A percentile compares a stretch with the other conserved stretches of the same genome.
phyloP scores from a whole-genome alignment of 2,113 vertebrate genomes.

The Anarrhichthys ocellatus region DNA sequence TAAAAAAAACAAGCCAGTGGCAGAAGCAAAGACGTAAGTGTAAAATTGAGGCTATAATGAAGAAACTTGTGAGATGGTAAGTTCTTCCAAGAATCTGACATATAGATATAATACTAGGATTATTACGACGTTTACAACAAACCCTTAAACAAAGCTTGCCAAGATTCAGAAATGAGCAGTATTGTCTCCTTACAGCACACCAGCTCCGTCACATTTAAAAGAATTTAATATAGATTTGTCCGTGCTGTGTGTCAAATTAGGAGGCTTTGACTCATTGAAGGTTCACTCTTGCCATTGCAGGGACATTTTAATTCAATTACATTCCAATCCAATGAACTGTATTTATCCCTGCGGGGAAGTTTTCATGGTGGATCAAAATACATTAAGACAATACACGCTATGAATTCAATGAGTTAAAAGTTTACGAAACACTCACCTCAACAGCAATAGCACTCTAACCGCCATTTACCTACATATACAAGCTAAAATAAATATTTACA shows the following conservation, averaged over 20 bases:
- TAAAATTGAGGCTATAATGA: background rate
- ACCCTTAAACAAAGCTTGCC: constrained; percentile 23
- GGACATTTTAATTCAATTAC: constrained; percentile 70
- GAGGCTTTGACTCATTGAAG: constrained; percentile 51
- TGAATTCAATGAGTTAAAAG: constrained; percentile 46
- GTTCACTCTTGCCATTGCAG: constrained; percentile 59
- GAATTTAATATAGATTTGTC: constrained; percentile 65
- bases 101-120: background rate
- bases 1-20: background rate
- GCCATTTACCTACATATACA: background rate
- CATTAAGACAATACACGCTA: constrained; percentile 58
- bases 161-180: constrained; percentile 31
- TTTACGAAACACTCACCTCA: constrained; percentile 2
- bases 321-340: constrained; percentile 72
- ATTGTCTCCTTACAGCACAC: constrained; percentile 30
- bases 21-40: background rate
- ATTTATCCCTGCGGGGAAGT: constrained; percentile 69
- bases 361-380: constrained; percentile 68
- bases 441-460: background rate
- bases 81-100: background rate
- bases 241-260: constrained; percentile 60
- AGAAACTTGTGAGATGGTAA: constrained; percentile 1
- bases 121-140: background rate
- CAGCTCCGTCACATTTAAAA: constrained; percentile 31
- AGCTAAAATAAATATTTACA: background rate